A percentile compares a stretch with the other conserved stretches of the same genome.
Conservation (phyloP, 1,140 invertebrate species). For the Ridgeia piscesae region DNA sequence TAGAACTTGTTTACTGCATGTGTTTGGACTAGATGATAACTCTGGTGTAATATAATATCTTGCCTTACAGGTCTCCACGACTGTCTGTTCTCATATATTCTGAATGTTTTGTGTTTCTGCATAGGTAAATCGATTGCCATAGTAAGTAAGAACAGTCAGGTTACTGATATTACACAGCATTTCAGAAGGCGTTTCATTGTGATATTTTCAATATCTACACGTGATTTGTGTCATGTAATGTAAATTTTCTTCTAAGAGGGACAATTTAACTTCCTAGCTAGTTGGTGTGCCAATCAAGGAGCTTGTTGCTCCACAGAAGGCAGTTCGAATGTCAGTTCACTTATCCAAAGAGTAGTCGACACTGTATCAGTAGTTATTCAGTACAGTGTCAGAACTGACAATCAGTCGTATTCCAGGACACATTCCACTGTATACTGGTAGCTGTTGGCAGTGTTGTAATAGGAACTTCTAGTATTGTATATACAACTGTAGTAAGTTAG, state of each 20-base stretch:
- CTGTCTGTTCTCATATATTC: not conserved
- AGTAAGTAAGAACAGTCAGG: not conserved
- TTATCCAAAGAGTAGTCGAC: not conserved
- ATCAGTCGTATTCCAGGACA: not conserved
- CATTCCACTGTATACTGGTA: not conserved
- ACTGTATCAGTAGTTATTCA: not conserved
- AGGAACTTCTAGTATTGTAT: not conserved
- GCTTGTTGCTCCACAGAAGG: not conserved
- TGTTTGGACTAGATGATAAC: not conserved
- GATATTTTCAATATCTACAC: not conserved
- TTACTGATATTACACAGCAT: not conserved
- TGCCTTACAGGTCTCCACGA: not conserved
- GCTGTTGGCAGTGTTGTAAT: not conserved
- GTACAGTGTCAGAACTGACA: not conserved
- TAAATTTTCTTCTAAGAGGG: not conserved
- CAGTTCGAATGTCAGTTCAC: not conserved
- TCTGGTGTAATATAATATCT: not conserved
- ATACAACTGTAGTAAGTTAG: not conserved
- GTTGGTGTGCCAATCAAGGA: not conserved
- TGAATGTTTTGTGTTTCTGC: not conserved
- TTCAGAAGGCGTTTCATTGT: not conserved
- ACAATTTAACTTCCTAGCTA: not conserved
- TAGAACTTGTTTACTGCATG: not conserved
- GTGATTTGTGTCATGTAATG: not conserved
- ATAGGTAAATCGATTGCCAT: not conserved